Conservation (phyloP, 2,888 invertebrate species). For the Drosophila flavopinicola region DNA sequence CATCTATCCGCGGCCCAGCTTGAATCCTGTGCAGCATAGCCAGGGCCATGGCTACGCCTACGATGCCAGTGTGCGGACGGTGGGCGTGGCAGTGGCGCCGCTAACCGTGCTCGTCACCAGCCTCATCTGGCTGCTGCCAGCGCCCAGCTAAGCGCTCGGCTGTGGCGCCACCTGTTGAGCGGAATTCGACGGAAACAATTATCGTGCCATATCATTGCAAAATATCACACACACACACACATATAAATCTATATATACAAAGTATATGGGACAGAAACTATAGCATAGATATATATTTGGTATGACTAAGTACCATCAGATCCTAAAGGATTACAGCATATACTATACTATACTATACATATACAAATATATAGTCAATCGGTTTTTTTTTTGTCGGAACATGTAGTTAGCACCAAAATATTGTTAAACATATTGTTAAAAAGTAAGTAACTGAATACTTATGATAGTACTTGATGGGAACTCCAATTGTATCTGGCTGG, state of each 20-base stretch:
- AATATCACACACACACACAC: constrained; percentile 56
- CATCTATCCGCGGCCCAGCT: constrained; percentile 87
- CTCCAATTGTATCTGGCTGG: background rate
- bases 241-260: constrained; percentile 33
- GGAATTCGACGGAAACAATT: constrained; percentile 18
- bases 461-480: constrained; percentile 1
- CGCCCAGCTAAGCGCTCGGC: constrained; percentile 56
- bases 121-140: constrained; percentile 45
- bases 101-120: constrained; percentile 35
- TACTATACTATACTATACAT: constrained; percentile 14
- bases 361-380: constrained; percentile 20
- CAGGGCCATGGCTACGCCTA: constrained; percentile 31
- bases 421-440: constrained; percentile 40
- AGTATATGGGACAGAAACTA: constrained; percentile 26
- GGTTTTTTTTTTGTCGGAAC: constrained; percentile 20
- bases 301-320: constrained; percentile 28
- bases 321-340: constrained; percentile 23
- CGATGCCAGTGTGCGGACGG: constrained; percentile 27
- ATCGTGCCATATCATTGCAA: constrained; percentile 77
- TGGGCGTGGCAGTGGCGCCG: constrained; percentile 32
- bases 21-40: constrained; percentile 58
- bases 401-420: constrained; percentile 50
- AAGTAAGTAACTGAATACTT: constrained; percentile 28
- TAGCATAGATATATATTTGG: constrained; percentile 19
- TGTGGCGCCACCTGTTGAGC: constrained; percentile 5